phyloP scores from a whole-genome alignment of 2,113 vertebrate species.

The Leucopternis melanops region DNA sequence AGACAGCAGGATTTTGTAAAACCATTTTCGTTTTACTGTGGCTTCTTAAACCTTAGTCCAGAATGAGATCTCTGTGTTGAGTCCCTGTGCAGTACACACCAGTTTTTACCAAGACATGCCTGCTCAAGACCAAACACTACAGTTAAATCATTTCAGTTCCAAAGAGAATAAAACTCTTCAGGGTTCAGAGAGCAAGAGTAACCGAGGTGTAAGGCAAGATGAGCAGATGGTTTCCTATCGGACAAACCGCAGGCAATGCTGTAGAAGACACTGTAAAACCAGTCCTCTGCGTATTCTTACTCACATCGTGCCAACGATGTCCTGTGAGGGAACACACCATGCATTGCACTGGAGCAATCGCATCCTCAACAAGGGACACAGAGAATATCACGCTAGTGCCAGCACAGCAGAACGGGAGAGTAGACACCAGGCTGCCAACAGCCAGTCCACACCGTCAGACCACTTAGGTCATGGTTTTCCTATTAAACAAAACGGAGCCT shows the following conservation, averaged over 20 bases:
- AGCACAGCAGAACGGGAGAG: background rate
- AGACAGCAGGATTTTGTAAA: too few relatives aligned
- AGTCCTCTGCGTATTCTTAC: background rate
- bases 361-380: background rate
- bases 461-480: rapidly evolving
- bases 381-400: background rate
- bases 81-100: background rate
- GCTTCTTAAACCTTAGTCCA: background rate
- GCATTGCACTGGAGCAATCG: background rate
- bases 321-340: background rate
- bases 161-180: background rate
- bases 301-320: background rate
- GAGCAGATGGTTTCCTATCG: background rate
- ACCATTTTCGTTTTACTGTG: background rate
- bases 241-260: background rate
- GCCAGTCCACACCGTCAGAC: background rate
- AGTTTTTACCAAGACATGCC: background rate
- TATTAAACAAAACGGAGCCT: background rate
- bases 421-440: background rate
- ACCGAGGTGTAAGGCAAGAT: background rate
- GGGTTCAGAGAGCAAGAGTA: background rate
- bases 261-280: background rate
- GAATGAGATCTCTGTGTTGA: background rate
- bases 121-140: too few relatives aligned
- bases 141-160: background rate